Percentiles rank a stretch among this genome's conserved stretches.
These are phyloP conservation scores for Enteromius thamalakanensis DNA, from an alignment of 2,797 vertebrate species.

Conservation along the genomic window DNA sequence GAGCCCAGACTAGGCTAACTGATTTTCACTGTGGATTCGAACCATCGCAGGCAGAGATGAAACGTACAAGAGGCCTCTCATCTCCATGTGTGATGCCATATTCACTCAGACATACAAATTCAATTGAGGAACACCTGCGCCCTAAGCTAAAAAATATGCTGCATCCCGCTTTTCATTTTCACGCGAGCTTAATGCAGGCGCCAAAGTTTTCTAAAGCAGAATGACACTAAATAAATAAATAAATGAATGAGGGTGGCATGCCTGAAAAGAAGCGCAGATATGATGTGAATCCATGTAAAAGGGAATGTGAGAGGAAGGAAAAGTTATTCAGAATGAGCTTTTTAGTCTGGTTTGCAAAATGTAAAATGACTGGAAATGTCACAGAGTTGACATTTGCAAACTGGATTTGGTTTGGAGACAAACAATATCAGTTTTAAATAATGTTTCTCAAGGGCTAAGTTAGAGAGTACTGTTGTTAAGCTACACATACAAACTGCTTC, in stretches of 20 bases:
- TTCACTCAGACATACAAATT: constrained; percentile 55
- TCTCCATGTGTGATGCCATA: constrained; percentile 41
- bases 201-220: constrained; percentile 52
- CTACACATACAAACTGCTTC: background rate
- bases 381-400: constrained; percentile 8
- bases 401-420: constrained; percentile 29
- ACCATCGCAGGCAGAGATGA: constrained; percentile 38
- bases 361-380: constrained; percentile 11
- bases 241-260: constrained; percentile 19
- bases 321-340: constrained; percentile 26
- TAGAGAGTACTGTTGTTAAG: background rate
- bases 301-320: constrained; percentile 8
- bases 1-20: constrained; percentile 6
- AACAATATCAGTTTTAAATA: constrained; percentile 4
- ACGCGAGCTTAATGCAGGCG: constrained; percentile 38
- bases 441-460: background rate
- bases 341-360: background rate
- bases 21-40: constrained; percentile 43
- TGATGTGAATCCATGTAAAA: constrained; percentile 15
- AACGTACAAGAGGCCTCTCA: constrained; percentile 39
- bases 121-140: constrained; percentile 54
- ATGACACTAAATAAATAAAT: constrained; percentile 35
- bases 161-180: constrained; percentile 46
- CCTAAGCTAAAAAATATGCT: constrained; percentile 50
- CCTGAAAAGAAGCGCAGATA: constrained; percentile 37